These are phyloP conservation scores for Ptiloglossa arizonensis DNA, from an alignment of 1,140 invertebrate species.

Conservation along the genomic window DNA sequence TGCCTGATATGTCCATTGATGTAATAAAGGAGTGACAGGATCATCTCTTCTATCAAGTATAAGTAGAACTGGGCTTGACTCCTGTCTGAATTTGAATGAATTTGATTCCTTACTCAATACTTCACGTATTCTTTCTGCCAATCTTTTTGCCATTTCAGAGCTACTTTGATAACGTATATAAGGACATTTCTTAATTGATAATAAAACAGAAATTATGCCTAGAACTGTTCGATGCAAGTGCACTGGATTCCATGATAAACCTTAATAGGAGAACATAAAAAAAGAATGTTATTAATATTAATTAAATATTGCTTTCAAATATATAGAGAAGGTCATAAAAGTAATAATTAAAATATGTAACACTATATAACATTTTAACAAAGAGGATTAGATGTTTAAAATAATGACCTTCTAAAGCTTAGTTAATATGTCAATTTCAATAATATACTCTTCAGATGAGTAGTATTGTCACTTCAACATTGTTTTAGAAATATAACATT, in stretches of 20 bases:
- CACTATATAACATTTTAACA: too few relatives aligned
- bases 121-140: constrained; percentile 93
- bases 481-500: too few relatives aligned
- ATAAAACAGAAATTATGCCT: constrained; percentile 91
- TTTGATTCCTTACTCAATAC: constrained; percentile 92
- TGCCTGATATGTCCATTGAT: constrained; percentile 99
- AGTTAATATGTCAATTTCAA: too few relatives aligned
- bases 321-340: neutral
- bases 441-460: too few relatives aligned
- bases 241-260: constrained; percentile 88
- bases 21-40: constrained; percentile 97
- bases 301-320: constrained; percentile 20
- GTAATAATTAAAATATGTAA: too few relatives aligned
- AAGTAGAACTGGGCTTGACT: constrained; percentile 90
- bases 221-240: constrained; percentile 90
- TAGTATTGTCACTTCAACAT: too few relatives aligned
- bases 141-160: constrained; percentile 91
- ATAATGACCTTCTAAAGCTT: too few relatives aligned
- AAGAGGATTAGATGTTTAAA: too few relatives aligned
- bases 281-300: constrained; percentile 1
- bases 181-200: constrained; percentile 96
- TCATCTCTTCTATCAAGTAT: constrained; percentile 96
- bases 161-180: constrained; percentile 95
- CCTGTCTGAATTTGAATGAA: constrained; percentile 92
- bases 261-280: constrained; percentile 73